Evolutionary conservation across 2,797 vertebrate genomes (phyloP).

Genomic region (Lacerta viridis): DNA sequence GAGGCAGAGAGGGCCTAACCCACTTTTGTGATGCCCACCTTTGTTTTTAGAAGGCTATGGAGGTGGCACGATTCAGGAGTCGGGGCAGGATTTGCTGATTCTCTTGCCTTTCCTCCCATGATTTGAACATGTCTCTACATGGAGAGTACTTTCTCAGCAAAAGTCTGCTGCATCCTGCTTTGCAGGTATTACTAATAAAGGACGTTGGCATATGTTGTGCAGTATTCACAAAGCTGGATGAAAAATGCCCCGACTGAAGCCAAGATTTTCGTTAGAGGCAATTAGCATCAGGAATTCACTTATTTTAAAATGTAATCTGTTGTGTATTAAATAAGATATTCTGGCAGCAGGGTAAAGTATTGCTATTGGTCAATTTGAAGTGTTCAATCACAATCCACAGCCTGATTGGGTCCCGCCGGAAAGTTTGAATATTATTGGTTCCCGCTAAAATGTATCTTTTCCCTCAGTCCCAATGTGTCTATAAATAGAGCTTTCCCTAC

Average conservation of each 20-base stretch:
- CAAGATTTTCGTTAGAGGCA: constrained; percentile 1
- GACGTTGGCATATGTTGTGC: not conserved
- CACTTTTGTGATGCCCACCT: not conserved
- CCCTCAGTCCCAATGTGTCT: no score
- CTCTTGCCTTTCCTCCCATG: not conserved
- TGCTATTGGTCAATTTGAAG: no score
- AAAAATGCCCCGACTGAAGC: not conserved
- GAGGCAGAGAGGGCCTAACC: not conserved
- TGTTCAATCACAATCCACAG: no score
- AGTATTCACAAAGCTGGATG: not conserved
- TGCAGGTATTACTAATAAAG: constrained; percentile 10
- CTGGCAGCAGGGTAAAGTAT: no score
- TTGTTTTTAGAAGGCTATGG: not conserved
- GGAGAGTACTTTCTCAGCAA: not conserved
- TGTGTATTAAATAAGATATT: no score
- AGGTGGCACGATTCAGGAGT: not conserved
- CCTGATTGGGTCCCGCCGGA: no score
- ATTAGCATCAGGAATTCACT: constrained; percentile 1
- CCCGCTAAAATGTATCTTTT: no score
- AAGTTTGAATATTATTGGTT: no score
- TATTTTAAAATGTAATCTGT: constrained; percentile 18
- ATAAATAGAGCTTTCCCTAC: no score
- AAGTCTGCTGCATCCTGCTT: not conserved
- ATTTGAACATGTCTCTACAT: no score
- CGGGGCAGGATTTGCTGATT: not conserved